A percentile compares a stretch with the other conserved stretches of the same genome.
phyloP scores from a whole-genome alignment of 1,140 invertebrate genomes.

The Pachyrhynchus sulphureomaculatus region DNA sequence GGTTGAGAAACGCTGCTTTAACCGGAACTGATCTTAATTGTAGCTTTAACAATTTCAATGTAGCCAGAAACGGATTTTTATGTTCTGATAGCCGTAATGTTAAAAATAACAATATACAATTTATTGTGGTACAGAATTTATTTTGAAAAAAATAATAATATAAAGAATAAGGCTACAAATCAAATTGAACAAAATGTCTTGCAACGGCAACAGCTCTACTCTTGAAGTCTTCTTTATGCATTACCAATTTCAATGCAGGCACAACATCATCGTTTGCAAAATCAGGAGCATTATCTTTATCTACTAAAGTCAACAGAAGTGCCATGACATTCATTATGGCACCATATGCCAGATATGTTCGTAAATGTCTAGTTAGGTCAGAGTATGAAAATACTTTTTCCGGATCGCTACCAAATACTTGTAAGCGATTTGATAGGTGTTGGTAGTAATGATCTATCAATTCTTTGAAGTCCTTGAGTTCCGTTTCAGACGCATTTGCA shows the following conservation, averaged over 20 bases:
- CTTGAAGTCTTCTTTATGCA: slow-evolving; percentile 5
- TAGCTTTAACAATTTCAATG: too few species aligned
- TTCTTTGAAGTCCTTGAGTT: slow-evolving; percentile 53
- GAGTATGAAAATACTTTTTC: slow-evolving; percentile 52
- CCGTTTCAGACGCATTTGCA: slow-evolving; percentile 54
- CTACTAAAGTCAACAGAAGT: slow-evolving; percentile 9
- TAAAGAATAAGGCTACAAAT: slow-evolving; percentile 4
- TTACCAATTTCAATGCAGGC: slow-evolving; percentile 4
- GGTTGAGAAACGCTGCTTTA: too few species aligned
- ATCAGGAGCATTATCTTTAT: slow-evolving; percentile 13
- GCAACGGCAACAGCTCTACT: slow-evolving; percentile 16
- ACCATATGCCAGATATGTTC: slow-evolving; percentile 48
- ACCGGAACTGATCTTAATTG: too few species aligned
- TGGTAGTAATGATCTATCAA: slow-evolving; percentile 58
- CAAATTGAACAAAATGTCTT: slow-evolving; percentile 24
- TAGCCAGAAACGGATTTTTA: too few species aligned
- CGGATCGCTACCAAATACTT: slow-evolving; percentile 48
- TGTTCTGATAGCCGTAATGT: too few species aligned
- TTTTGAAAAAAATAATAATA: too few species aligned
- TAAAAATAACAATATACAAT: too few species aligned
- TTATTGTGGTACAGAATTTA: too few species aligned
- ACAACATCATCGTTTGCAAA: slow-evolving; percentile 1
- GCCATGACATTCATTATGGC: slow-evolving; percentile 33
- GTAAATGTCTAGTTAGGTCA: slow-evolving; percentile 51
- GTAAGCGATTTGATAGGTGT: slow-evolving; percentile 47